Percentiles rank a stretch among this genome's conserved stretches.
Evolutionary conservation across 2,113 vertebrate species (phyloP).

Genomic region (Canis aureus): DNA sequence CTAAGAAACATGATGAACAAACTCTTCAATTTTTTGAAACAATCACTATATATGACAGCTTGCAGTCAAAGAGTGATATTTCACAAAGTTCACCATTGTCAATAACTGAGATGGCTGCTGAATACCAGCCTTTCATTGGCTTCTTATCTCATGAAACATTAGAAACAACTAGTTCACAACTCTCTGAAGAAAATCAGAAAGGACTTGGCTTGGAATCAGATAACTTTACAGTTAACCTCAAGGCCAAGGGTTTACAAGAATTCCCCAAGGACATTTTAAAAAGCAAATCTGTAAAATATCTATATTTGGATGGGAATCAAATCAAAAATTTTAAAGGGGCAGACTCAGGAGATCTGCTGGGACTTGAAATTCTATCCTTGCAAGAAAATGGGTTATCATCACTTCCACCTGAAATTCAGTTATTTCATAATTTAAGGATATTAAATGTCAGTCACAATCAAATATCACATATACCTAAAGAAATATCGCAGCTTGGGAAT

Average conservation of each 20-base stretch:
- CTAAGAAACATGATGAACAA: conserved; percentile 48
- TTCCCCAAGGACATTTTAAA: conserved; percentile 78
- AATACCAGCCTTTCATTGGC: neutral
- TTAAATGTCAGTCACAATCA: conserved; percentile 82
- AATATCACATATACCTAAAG: conserved; percentile 70
- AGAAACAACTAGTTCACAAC: neutral
- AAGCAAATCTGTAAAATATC: conserved; percentile 74
- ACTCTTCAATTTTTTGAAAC: neutral
- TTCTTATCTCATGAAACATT: neutral
- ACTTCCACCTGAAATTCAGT: conserved; percentile 82
- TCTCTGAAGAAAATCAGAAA: conserved; percentile 39
- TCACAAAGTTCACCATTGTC: neutral
- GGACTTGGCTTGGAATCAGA: neutral
- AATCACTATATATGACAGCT: neutral
- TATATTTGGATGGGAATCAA: conserved; percentile 83
- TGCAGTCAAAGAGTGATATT: neutral
- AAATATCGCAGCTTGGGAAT: conserved; percentile 77
- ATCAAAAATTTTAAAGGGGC: conserved; percentile 76
- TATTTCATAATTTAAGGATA: conserved; percentile 79
- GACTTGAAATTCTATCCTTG: conserved; percentile 83
- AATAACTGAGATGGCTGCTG: neutral
- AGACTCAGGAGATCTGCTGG: conserved; percentile 68
- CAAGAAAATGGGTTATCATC: conserved; percentile 80
- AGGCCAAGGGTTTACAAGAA: conserved; percentile 73
- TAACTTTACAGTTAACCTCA: conserved; percentile 74